A percentile compares a stretch with the other conserved stretches of the same genome.
phyloP scores from a whole-genome alignment of 2,113 vertebrate genomes.

The Sinocyclocheilus rhinocerous region DNA sequence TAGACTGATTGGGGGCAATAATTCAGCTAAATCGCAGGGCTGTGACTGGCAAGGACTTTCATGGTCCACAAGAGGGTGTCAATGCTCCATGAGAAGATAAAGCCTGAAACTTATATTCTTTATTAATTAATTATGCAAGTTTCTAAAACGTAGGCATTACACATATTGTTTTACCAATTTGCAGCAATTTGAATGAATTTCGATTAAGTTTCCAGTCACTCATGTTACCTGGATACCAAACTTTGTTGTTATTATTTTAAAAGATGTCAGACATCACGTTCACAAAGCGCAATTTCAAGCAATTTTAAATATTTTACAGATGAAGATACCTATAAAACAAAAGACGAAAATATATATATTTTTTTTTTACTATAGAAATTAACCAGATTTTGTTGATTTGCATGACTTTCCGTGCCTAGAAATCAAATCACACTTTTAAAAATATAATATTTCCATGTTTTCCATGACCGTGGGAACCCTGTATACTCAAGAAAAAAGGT shows the following conservation, averaged over 20 bases:
- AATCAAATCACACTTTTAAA: not conserved
- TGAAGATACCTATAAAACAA: too few relatives aligned
- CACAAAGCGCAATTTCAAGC: not conserved
- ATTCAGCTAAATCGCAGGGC: not conserved
- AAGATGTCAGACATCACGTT: not conserved
- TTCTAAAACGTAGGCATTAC: not conserved
- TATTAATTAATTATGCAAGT: not conserved
- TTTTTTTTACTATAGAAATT: not conserved
- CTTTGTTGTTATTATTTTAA: not conserved
- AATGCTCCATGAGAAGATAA: not conserved
- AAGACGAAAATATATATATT: too few relatives aligned
- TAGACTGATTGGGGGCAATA: not conserved
- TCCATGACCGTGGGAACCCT: not conserved
- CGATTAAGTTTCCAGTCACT: not conserved
- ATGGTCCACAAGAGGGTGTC: slow-evolving; percentile 1
- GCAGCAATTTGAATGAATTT: not conserved
- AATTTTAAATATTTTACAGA: too few relatives aligned
- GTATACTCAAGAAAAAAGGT: too few relatives aligned
- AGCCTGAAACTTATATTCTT: not conserved
- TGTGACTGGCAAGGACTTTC: not conserved
- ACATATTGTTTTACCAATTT: not conserved
- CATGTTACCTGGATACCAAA: not conserved
- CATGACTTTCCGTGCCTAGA: not conserved
- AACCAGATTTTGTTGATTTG: not conserved
- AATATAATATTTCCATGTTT: not conserved